Percentiles rank a stretch among this genome's conserved stretches.
Evolutionary conservation across 2,888 invertebrate genomes (phyloP).

Genomic region (Griposia aprilina): DNA sequence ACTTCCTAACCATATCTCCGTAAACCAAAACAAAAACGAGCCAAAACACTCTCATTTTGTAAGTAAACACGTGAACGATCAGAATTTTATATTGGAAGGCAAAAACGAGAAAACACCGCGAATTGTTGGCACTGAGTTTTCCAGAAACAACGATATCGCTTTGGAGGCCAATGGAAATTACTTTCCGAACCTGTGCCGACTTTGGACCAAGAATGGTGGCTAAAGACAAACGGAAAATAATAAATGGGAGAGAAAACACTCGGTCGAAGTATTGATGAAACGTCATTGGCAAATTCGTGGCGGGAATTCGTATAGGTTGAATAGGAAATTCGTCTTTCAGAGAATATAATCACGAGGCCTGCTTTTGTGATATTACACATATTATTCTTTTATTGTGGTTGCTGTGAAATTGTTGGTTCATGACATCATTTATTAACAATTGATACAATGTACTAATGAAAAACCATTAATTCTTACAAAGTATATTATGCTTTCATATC

Average conservation of each 20-base stretch:
- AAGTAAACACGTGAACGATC: conserved; percentile 60
- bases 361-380: conserved; percentile 52
- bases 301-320: conserved; percentile 61
- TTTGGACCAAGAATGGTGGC: conserved; percentile 65
- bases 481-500: neutral
- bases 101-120: conserved; percentile 59
- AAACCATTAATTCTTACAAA: neutral
- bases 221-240: conserved; percentile 75
- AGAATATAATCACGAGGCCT: conserved; percentile 38
- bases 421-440: conserved; percentile 8
- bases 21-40: conserved; percentile 39
- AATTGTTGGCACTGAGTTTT: conserved; percentile 69
- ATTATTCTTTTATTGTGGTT: conserved; percentile 30
- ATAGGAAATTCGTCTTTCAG: conserved; percentile 60
- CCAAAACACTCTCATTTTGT: conserved; percentile 55
- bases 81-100: conserved; percentile 60
- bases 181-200: conserved; percentile 69
- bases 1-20: conserved; percentile 11
- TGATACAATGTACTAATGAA: neutral
- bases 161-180: conserved; percentile 74
- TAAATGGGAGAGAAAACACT: conserved; percentile 70
- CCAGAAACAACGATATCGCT: conserved; percentile 73
- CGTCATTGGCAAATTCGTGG: conserved; percentile 68
- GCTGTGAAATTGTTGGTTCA: conserved; percentile 6
- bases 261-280: conserved; percentile 62